These are phyloP conservation scores for Axinella damicornis DNA, from an alignment of 37 sponge, comb jelly and placozoan genomes.

Conservation along the genomic window DNA sequence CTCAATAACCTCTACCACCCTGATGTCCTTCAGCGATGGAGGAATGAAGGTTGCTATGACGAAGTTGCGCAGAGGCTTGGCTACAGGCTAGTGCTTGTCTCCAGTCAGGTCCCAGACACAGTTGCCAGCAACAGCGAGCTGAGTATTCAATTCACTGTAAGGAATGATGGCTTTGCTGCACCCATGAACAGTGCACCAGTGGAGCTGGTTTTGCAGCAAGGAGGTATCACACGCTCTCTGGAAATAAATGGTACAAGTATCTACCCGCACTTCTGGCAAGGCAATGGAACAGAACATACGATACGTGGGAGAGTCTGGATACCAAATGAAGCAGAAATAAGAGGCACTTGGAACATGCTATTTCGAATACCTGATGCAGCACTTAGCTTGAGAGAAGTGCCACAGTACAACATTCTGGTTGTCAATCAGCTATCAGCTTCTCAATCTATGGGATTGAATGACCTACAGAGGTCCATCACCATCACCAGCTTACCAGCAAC, in stretches of 20 bases:
- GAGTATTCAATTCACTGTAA: conserved; percentile 6
- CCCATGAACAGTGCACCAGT: not conserved
- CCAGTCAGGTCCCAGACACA: not conserved
- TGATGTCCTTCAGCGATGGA: conserved; percentile 3
- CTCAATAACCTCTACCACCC: conserved; percentile 8
- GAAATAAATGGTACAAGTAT: not conserved
- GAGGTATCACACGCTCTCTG: not conserved
- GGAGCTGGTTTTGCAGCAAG: conserved; percentile 2
- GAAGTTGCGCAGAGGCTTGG: not conserved
- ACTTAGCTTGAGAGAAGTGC: not conserved
- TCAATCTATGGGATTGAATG: too few species aligned
- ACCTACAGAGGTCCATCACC: too few species aligned
- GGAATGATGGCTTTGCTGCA: conserved; percentile 27
- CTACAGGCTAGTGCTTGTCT: conserved; percentile 8
- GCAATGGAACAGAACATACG: conserved; percentile 10
- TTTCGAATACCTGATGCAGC: conserved; percentile 12
- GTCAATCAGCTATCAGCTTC: not conserved
- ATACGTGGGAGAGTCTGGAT: not conserved
- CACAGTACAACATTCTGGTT: conserved; percentile 21
- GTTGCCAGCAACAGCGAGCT: not conserved
- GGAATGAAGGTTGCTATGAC: conserved; percentile 12
- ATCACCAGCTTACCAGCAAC: too few species aligned
- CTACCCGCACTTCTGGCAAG: not conserved
- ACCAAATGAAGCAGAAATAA: not conserved
- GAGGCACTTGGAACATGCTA: not conserved